phyloP scores from a whole-genome alignment of 2,888 invertebrate genomes.

The Punctoribates punctum region DNA sequence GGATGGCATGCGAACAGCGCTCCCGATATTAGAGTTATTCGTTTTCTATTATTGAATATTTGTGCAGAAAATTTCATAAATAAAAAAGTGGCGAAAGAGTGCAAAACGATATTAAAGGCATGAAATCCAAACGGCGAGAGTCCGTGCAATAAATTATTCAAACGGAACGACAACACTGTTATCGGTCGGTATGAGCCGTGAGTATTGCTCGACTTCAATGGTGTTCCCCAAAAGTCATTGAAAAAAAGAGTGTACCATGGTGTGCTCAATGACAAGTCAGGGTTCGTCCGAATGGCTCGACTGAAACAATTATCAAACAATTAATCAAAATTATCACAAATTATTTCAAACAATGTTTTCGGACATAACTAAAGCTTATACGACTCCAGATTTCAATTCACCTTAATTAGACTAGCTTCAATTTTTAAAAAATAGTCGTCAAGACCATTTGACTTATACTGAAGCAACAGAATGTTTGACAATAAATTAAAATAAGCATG shows the following conservation, averaged over 20 bases:
- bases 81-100: slow-evolving; percentile 76
- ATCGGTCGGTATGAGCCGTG: slow-evolving; percentile 96
- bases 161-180: slow-evolving; percentile 79
- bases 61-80: slow-evolving; percentile 72
- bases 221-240: slow-evolving; percentile 98
- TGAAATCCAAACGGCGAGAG: slow-evolving; percentile 78
- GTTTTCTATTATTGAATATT: slow-evolving; percentile 49
- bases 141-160: slow-evolving; percentile 69
- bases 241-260: slow-evolving; percentile 75
- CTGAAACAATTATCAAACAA: slow-evolving; percentile 61
- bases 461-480: too few relatives aligned
- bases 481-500: too few relatives aligned
- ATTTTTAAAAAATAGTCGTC: too few relatives aligned
- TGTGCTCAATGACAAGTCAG: slow-evolving; percentile 79
- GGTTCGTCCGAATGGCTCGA: slow-evolving; percentile 90
- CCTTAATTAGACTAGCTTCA: too few relatives aligned
- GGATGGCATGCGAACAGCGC: slow-evolving; percentile 91
- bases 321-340: too few relatives aligned
- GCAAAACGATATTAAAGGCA: slow-evolving; percentile 76
- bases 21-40: slow-evolving; percentile 63
- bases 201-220: slow-evolving; percentile 82
- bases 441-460: too few relatives aligned
- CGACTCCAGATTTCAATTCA: too few relatives aligned
- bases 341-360: too few relatives aligned
- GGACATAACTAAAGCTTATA: too few relatives aligned